Conservation (phyloP, 2,113 vertebrate genomes). For the Parus major region DNA sequence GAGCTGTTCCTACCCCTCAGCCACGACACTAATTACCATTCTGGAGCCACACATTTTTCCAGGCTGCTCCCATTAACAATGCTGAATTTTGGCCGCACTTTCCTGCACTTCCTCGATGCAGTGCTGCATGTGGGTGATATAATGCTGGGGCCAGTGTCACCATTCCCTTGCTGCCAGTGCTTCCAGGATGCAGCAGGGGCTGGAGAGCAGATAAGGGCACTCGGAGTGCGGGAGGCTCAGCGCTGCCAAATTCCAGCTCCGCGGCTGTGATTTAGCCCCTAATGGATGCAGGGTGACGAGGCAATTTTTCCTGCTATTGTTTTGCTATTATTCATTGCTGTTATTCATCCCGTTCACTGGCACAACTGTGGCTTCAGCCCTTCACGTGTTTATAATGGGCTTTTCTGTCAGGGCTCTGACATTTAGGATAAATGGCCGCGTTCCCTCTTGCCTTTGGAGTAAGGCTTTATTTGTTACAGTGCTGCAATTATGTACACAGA, state of each 20-base stretch:
- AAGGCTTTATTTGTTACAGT: background rate
- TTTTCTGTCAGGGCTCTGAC: slow-evolving; percentile 14
- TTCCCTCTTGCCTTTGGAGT: background rate
- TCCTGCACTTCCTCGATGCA: background rate
- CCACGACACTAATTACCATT: slow-evolving; percentile 17
- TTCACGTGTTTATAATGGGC: background rate
- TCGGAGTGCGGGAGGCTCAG: background rate
- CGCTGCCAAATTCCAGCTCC: background rate
- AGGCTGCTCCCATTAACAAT: background rate
- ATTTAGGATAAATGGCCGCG: background rate
- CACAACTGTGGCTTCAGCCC: background rate
- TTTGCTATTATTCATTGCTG: slow-evolving; percentile 21
- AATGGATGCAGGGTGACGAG: background rate
- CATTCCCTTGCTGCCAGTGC: background rate
- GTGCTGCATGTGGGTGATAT: background rate
- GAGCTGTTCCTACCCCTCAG: background rate
- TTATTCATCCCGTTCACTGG: slow-evolving; percentile 9
- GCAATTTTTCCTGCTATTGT: slow-evolving; percentile 23
- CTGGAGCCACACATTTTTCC: slow-evolving; percentile 21
- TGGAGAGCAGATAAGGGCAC: slow-evolving; percentile 10
- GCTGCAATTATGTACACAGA: background rate
- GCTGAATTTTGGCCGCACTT: slow-evolving; percentile 26
- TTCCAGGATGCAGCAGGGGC: background rate
- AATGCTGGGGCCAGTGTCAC: background rate
- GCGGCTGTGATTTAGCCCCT: background rate